Evolutionary conservation across 2,888 invertebrate species (phyloP).

Genomic region (Tuta absoluta): DNA sequence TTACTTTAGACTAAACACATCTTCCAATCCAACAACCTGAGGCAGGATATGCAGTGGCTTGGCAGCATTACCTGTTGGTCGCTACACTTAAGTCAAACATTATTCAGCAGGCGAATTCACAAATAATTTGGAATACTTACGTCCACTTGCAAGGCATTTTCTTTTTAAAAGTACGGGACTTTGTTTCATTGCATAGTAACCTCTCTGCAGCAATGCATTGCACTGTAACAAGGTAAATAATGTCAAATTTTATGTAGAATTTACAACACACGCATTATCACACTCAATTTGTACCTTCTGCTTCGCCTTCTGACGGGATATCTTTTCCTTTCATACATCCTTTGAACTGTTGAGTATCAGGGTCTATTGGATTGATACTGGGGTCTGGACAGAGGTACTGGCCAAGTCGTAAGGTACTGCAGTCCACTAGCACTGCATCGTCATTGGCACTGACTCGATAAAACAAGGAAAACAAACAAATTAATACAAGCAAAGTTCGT

Average conservation of each 20-base stretch:
- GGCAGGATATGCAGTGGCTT: no score
- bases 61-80: no score
- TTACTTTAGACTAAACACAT: no score
- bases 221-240: constrained; percentile 76
- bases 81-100: no score
- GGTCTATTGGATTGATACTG: constrained; percentile 88
- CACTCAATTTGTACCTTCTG: constrained; percentile 83
- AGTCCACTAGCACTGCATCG: constrained; percentile 78
- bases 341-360: constrained; percentile 91
- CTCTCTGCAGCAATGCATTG: constrained; percentile 91
- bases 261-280: not conserved
- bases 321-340: constrained; percentile 85
- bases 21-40: no score
- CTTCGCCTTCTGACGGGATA: constrained; percentile 85
- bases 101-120: constrained; percentile 1
- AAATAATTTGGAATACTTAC: constrained; percentile 66
- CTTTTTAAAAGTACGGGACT: constrained; percentile 89
- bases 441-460: constrained; percentile 55
- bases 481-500: constrained; percentile 32
- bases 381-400: constrained; percentile 93
- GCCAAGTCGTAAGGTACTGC: constrained; percentile 87
- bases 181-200: constrained; percentile 89
- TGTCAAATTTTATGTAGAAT: not conserved
- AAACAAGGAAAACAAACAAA: constrained; percentile 46
- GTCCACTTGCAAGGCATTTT: constrained; percentile 97